phyloP scores from a whole-genome alignment of 2,113 vertebrate genomes.

The Uria aalge region DNA sequence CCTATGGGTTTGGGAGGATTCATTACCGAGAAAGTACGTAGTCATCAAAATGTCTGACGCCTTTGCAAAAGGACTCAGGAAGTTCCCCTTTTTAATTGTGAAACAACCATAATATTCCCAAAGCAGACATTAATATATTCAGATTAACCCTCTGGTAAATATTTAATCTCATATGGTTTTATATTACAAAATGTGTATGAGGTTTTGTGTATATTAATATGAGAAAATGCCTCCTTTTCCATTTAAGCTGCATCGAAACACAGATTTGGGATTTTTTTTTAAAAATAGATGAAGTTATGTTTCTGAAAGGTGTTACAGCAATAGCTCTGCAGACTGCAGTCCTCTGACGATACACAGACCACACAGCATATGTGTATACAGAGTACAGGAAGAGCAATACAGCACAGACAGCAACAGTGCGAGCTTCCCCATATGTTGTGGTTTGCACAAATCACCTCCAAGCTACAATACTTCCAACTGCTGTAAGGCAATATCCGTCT shows the following conservation, averaged over 20 bases:
- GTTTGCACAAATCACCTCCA: background rate
- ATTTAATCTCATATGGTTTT: background rate
- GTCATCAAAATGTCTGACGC: background rate
- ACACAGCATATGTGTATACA: background rate
- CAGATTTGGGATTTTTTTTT: background rate
- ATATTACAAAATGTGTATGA: background rate
- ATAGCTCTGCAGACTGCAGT: background rate
- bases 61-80: background rate
- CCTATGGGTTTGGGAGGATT: constrained; percentile 26
- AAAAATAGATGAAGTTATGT: background rate
- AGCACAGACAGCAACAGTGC: background rate
- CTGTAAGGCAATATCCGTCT: background rate
- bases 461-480: background rate
- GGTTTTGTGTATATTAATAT: background rate
- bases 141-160: constrained; percentile 1
- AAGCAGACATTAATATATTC: background rate
- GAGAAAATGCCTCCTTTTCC: background rate
- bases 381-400: background rate
- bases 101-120: constrained; percentile 21
- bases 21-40: background rate
- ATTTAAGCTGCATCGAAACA: background rate
- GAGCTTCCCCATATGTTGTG: background rate
- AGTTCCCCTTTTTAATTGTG: background rate
- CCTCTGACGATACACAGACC: background rate
- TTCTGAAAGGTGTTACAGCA: background rate